These are phyloP conservation scores for Neoascia interrupta DNA, from an alignment of 2,888 invertebrate species.

Conservation along the genomic window DNA sequence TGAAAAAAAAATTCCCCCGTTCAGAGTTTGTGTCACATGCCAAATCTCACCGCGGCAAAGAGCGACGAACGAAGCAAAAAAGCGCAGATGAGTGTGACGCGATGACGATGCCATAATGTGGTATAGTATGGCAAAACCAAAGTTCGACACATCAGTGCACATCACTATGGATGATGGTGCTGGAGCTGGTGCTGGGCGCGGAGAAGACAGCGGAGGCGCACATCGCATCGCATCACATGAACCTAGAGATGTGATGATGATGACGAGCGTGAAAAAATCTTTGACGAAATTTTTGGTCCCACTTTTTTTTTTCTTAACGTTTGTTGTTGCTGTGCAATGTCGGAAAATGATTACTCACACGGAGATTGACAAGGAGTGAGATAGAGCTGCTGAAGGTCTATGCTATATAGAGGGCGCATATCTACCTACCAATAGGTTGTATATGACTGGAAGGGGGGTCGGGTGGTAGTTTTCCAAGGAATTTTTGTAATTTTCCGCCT, in stretches of 20 bases:
- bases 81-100: conserved; percentile 23
- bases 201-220: background rate
- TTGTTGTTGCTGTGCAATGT: conserved; percentile 11
- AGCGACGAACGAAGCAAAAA: background rate
- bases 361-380: conserved; percentile 54
- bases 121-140: conserved; percentile 22
- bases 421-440: too few relatives aligned
- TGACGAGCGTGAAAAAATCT: conserved; percentile 61
- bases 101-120: conserved; percentile 36
- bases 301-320: conserved; percentile 1
- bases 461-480: conserved; percentile 56
- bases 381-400: too few relatives aligned
- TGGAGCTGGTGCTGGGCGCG: too few relatives aligned
- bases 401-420: too few relatives aligned
- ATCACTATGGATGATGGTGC: conserved; percentile 31
- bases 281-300: conserved; percentile 36
- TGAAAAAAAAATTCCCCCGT: background rate
- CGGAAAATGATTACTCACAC: conserved; percentile 67
- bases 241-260: conserved; percentile 53
- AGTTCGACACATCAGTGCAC: conserved; percentile 57
- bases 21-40: conserved; percentile 37
- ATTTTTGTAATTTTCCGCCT: conserved; percentile 70
- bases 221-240: conserved; percentile 46
- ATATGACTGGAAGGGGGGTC: background rate
- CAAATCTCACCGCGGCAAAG: conserved; percentile 17